Evolutionary conservation across 2,113 vertebrate genomes (phyloP).

Genomic region (Hydrochoerus hydrochaeris): DNA sequence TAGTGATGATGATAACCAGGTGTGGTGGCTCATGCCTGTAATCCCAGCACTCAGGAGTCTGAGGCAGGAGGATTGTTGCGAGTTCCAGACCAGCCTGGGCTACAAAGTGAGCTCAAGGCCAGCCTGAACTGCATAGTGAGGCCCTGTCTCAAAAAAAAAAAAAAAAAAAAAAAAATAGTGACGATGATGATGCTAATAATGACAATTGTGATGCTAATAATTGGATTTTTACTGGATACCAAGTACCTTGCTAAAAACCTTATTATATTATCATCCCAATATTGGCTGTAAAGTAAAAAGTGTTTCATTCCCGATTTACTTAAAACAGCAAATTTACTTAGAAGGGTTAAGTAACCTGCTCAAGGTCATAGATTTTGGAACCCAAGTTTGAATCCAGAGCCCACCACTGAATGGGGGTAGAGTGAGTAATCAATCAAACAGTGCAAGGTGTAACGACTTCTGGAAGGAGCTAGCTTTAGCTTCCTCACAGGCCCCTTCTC

Average conservation of each 20-base stretch:
- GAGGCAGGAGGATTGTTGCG: too few species aligned
- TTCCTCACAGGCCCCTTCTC: background rate
- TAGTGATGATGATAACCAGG: background rate
- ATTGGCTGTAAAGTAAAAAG: background rate
- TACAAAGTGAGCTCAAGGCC: too few species aligned
- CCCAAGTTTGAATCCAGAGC: background rate
- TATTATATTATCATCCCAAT: constrained; percentile 31
- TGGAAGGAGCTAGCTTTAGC: background rate
- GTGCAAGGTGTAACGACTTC: background rate
- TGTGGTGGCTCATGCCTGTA: too few species aligned
- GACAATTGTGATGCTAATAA: background rate
- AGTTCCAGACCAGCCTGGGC: too few species aligned
- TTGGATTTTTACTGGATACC: constrained; percentile 8
- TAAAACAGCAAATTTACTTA: background rate
- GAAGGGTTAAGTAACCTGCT: constrained; percentile 51
- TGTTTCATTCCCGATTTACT: constrained; percentile 24
- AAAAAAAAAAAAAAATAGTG: too few species aligned
- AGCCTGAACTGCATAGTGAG: too few species aligned
- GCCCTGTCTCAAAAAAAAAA: too few species aligned
- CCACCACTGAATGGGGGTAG: background rate
- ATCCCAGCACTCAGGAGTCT: too few species aligned
- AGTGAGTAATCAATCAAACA: background rate
- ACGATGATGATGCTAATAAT: background rate
- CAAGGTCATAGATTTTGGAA: constrained; percentile 52
- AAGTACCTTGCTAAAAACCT: constrained; percentile 52